Percentiles rank a stretch among this genome's conserved stretches.
Conservation (phyloP, 2,797 vertebrate species). For the Jordanella pulchra region DNA sequence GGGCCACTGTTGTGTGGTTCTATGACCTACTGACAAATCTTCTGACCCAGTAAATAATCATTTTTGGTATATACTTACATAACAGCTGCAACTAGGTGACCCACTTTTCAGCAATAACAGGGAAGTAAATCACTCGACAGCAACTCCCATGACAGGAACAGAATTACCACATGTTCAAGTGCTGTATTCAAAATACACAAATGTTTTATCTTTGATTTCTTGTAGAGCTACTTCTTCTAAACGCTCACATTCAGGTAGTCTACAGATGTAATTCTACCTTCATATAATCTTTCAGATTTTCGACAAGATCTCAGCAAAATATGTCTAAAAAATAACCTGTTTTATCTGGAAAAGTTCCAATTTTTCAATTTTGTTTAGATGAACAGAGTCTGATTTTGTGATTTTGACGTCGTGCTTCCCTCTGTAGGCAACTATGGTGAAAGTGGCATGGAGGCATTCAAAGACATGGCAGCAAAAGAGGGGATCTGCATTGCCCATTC, state of each 20-base stretch:
- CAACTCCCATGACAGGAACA: constrained; percentile 50
- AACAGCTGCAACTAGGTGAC: constrained; percentile 78
- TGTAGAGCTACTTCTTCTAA: background rate
- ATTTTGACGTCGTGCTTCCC: constrained; percentile 8
- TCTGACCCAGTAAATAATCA: constrained; percentile 7
- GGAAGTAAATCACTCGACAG: constrained; percentile 65
- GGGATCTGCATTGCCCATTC: constrained; percentile 98
- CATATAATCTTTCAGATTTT: background rate
- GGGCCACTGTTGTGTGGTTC: background rate
- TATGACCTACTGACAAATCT: constrained; percentile 14
- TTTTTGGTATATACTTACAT: constrained; percentile 39
- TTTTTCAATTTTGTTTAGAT: background rate
- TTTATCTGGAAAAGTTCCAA: background rate
- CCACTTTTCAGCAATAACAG: constrained; percentile 72
- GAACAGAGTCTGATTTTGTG: background rate
- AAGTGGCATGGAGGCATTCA: constrained; percentile 99
- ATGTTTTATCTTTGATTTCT: constrained; percentile 9
- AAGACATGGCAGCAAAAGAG: constrained; percentile 96
- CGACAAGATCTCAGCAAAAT: background rate
- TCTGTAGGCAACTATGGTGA: constrained; percentile 95
- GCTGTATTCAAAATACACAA: constrained; percentile 24
- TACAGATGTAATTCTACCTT: background rate
- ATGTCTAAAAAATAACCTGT: background rate
- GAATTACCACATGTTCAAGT: constrained; percentile 30
- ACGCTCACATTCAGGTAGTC: background rate